phyloP scores from a whole-genome alignment of 2,113 vertebrate species.

The Pipra filicauda region DNA sequence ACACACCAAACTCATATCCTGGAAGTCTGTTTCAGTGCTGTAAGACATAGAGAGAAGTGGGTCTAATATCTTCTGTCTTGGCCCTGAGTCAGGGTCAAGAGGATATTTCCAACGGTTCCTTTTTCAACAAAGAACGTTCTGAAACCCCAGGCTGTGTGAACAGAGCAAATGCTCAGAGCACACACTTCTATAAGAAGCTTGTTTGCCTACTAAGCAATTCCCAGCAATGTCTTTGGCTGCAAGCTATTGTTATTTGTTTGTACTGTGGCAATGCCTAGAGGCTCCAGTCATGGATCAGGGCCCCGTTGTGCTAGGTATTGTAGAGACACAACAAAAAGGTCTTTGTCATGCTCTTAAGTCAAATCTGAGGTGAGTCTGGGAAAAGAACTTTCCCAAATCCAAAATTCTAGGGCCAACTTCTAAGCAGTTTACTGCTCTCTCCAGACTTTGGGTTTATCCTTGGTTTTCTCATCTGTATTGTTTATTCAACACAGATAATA shows the following conservation, averaged over 20 bases:
- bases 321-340: constrained; percentile 50
- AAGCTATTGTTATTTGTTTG: constrained; percentile 60
- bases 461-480: constrained; percentile 3
- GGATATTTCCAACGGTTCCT: constrained; percentile 19
- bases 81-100: constrained; percentile 28
- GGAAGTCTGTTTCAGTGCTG: background rate
- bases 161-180: constrained; percentile 22
- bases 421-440: background rate
- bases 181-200: constrained; percentile 59
- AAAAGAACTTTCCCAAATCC: constrained; percentile 31
- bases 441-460: background rate
- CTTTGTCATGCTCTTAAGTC: constrained; percentile 41
- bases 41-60: background rate
- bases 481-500: background rate
- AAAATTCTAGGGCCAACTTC: background rate
- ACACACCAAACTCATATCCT: background rate
- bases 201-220: constrained; percentile 56
- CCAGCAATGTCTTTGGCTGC: constrained; percentile 49
- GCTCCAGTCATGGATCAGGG: constrained; percentile 41
- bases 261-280: constrained; percentile 53
- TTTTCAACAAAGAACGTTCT: constrained; percentile 46
- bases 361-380: constrained; percentile 43
- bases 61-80: constrained; percentile 1
- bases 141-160: constrained; percentile 41
- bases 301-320: constrained; percentile 43